Conservation (phyloP, 2,888 invertebrate species). For the Sarcophaga subvicina region DNA sequence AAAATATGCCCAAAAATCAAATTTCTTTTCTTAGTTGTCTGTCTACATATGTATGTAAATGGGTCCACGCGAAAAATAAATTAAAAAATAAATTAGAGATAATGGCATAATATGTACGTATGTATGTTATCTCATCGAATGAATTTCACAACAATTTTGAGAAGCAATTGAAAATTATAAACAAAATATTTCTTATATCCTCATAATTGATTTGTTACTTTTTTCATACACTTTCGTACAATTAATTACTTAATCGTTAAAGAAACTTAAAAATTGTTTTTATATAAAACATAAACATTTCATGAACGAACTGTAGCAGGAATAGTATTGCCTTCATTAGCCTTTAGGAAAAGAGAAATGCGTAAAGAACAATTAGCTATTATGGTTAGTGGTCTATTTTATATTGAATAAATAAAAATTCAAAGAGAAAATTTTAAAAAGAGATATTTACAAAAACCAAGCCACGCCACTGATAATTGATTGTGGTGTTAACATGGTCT, state of each 20-base stretch:
- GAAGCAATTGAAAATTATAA: neutral
- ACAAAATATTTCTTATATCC: neutral
- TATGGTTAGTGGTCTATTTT: no score
- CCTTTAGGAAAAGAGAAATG: no score
- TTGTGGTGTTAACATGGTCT: neutral
- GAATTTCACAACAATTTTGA: slow-evolving; percentile 24
- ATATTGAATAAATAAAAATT: no score
- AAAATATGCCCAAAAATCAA: slow-evolving; percentile 41
- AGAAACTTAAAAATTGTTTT: neutral
- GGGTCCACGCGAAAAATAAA: neutral
- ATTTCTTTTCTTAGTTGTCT: slow-evolving; percentile 20
- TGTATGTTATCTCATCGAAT: slow-evolving; percentile 2
- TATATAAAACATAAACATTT: no score
- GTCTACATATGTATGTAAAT: neutral
- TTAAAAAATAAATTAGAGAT: slow-evolving; percentile 19
- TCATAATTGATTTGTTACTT: neutral
- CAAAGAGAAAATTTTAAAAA: no score
- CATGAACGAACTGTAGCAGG: no score
- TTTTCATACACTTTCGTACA: neutral
- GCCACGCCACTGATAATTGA: no score
- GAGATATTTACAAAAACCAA: no score
- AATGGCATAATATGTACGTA: slow-evolving; percentile 24
- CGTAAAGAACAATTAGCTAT: no score
- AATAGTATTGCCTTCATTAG: no score
- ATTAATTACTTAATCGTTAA: neutral